A percentile compares a stretch with the other conserved stretches of the same genome.
These are phyloP conservation scores for Ophioninae sp. DNA, from an alignment of 2,888 invertebrate genomes.

Conservation along the genomic window DNA sequence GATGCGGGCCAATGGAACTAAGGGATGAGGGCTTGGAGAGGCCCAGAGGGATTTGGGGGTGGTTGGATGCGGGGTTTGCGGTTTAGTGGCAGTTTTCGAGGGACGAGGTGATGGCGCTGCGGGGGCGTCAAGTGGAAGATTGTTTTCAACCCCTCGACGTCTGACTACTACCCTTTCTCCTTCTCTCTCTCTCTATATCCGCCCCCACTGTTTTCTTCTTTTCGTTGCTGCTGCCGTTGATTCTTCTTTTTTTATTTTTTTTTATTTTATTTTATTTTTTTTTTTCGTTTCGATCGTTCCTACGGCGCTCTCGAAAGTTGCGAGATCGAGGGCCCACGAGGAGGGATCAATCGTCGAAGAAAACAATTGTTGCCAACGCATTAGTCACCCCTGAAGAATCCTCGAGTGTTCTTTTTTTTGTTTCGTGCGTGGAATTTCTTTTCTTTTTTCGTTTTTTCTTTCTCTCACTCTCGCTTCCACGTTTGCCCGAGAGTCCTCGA, in stretches of 20 bases:
- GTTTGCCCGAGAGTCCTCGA: slow-evolving; percentile 38
- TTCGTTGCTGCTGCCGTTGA: neutral
- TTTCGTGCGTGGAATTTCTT: neutral
- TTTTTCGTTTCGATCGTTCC: neutral
- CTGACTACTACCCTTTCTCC: neutral
- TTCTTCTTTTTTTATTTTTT: neutral
- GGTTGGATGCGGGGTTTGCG: no score
- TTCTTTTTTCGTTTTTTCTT: slow-evolving; percentile 1
- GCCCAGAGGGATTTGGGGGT: no score
- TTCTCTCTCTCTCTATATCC: no score
- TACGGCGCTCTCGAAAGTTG: neutral
- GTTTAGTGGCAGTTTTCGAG: no score
- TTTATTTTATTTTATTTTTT: neutral
- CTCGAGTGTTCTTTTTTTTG: slow-evolving; percentile 37
- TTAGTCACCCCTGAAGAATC: slow-evolving; percentile 65
- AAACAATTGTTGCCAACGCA: slow-evolving; percentile 75
- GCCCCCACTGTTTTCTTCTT: neutral
- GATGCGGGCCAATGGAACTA: no score
- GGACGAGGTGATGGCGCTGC: no score
- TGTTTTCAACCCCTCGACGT: slow-evolving; percentile 23
- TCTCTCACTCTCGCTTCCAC: slow-evolving; percentile 43
- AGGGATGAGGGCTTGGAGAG: no score
- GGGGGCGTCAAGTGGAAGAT: slow-evolving; percentile 30
- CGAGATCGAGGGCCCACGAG: neutral
- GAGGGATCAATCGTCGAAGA: slow-evolving; percentile 62